These are phyloP conservation scores for Rhyacichthys aspro DNA, from an alignment of 2,797 vertebrate species.

Conservation along the genomic window DNA sequence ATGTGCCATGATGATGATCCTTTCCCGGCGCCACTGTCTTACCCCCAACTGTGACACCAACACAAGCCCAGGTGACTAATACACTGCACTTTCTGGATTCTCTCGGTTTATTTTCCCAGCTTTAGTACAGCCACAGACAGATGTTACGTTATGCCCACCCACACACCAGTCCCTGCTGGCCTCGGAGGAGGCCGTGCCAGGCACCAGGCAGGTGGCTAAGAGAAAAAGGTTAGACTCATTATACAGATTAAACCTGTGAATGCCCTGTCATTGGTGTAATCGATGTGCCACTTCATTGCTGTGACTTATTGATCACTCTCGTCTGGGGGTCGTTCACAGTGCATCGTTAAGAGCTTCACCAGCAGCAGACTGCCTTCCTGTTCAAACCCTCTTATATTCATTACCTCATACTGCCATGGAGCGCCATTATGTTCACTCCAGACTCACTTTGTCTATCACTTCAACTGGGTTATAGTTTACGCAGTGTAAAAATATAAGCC, in stretches of 20 bases:
- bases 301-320: conserved; percentile 81
- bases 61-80: conserved; percentile 45
- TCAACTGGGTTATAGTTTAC: neutral
- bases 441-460: neutral
- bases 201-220: conserved; percentile 65
- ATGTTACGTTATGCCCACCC: conserved; percentile 40
- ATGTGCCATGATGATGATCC: conserved; percentile 55
- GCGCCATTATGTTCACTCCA: conserved; percentile 3
- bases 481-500: neutral
- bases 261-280: conserved; percentile 80
- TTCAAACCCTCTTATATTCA: conserved; percentile 20
- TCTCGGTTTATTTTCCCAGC: neutral
- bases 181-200: conserved; percentile 46
- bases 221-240: conserved; percentile 82
- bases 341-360: conserved; percentile 66
- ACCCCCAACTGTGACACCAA: conserved; percentile 58
- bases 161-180: conserved; percentile 35
- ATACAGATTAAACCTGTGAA: conserved; percentile 85
- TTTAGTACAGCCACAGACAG: conserved; percentile 17
- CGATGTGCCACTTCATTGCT: conserved; percentile 82
- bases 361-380: conserved; percentile 40
- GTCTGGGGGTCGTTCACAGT: conserved; percentile 69
- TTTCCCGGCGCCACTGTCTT: conserved; percentile 45
- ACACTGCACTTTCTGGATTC: conserved; percentile 11
- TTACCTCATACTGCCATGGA: conserved; percentile 1